phyloP scores from a whole-genome alignment of 1,140 invertebrate species.

The Leucophenga varia region DNA sequence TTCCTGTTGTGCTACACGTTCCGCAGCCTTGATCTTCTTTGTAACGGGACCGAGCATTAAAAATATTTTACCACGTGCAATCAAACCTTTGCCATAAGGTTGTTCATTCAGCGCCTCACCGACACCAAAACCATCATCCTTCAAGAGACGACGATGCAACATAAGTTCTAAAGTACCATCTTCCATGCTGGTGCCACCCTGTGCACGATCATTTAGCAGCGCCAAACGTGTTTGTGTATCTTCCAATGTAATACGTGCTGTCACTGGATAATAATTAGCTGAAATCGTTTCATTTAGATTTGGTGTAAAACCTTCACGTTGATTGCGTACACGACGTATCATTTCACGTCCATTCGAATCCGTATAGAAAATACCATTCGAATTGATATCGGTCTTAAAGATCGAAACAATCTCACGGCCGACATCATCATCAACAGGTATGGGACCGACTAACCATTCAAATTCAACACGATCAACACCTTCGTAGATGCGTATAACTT shows the following conservation, averaged over 20 bases:
- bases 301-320: slow-evolving; percentile 60
- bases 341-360: slow-evolving; percentile 73
- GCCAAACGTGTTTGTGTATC: slow-evolving; percentile 60
- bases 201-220: slow-evolving; percentile 80
- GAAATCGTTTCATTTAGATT: slow-evolving; percentile 30
- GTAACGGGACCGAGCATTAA: slow-evolving; percentile 59
- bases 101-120: slow-evolving; percentile 90
- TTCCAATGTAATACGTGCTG: slow-evolving; percentile 73
- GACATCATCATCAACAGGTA: slow-evolving; percentile 74
- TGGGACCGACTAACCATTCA: slow-evolving; percentile 92
- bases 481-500: slow-evolving; percentile 77
- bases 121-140: slow-evolving; percentile 94
- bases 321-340: slow-evolving; percentile 72
- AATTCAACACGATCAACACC: slow-evolving; percentile 74
- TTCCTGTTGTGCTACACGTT: slow-evolving; percentile 37
- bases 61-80: slow-evolving; percentile 77
- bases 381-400: slow-evolving; percentile 76
- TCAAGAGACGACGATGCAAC: slow-evolving; percentile 82
- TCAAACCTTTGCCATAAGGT: slow-evolving; percentile 72
- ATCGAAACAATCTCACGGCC: slow-evolving; percentile 84
- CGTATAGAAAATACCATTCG: slow-evolving; percentile 62
- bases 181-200: slow-evolving; percentile 82
- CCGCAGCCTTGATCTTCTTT: slow-evolving; percentile 37
- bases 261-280: slow-evolving; percentile 95
- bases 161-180: slow-evolving; percentile 78